Evolutionary conservation across 2,888 invertebrate species (phyloP).

Genomic region (Alloscopus bannaensis): DNA sequence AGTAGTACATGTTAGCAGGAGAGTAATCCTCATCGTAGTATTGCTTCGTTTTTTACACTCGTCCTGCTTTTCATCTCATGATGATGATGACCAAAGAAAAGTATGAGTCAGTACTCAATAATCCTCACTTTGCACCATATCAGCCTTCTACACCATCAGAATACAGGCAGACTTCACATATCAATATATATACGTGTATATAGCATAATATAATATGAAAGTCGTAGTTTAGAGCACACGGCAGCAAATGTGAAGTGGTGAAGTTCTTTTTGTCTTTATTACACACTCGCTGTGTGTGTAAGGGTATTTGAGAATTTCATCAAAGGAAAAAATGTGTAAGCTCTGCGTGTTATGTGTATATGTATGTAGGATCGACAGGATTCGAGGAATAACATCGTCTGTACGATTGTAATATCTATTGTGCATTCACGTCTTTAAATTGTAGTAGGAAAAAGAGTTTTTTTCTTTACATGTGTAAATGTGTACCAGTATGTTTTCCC

Average conservation of each 20-base stretch:
- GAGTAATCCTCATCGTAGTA: constrained; percentile 24
- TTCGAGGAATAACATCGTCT: neutral
- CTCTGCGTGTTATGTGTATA: neutral
- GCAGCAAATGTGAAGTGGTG: neutral
- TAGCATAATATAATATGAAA: too few relatives aligned
- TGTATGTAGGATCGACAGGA: constrained; percentile 8
- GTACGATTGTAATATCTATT: too few relatives aligned
- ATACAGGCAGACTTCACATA: too few relatives aligned
- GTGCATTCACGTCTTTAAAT: too few relatives aligned
- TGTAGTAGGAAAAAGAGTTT: too few relatives aligned
- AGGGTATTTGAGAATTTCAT: constrained; percentile 21
- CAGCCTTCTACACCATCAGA: neutral
- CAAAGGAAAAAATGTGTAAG: neutral
- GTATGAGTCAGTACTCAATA: constrained; percentile 40
- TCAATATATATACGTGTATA: neutral
- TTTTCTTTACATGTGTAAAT: too few relatives aligned
- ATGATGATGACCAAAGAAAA: constrained; percentile 31
- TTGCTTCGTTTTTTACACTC: constrained; percentile 15
- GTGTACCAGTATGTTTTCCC: constrained; percentile 4
- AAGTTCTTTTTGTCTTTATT: constrained; percentile 6
- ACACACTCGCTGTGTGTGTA: constrained; percentile 9
- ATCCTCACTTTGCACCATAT: constrained; percentile 2
- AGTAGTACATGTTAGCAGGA: too few relatives aligned
- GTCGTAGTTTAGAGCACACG: neutral
- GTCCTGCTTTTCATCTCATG: neutral